Percentiles rank a stretch among this genome's conserved stretches.
These are phyloP conservation scores for Epicampocera succincta DNA, from an alignment of 2,888 invertebrate genomes.

Conservation along the genomic window DNA sequence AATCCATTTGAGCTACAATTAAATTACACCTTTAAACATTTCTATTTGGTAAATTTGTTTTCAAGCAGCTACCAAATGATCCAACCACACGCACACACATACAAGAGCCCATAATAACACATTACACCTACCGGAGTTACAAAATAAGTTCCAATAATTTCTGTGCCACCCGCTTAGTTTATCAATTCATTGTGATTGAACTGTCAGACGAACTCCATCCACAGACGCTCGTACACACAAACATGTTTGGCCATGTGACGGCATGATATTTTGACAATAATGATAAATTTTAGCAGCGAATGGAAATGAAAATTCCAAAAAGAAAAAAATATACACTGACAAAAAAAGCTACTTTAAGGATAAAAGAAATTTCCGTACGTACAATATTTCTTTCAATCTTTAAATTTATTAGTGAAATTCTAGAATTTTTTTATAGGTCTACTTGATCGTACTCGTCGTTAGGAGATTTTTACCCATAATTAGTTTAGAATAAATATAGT, in stretches of 20 bases:
- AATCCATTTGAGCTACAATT: background rate
- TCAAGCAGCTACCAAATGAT: background rate
- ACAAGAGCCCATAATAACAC: conserved; percentile 5
- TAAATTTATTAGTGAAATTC: too few species aligned
- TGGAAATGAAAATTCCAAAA: conserved; percentile 12
- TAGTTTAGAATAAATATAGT: too few species aligned
- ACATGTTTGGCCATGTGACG: conserved; percentile 10
- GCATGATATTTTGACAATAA: conserved; percentile 65
- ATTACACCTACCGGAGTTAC: conserved; percentile 7
- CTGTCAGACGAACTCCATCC: conserved; percentile 15
- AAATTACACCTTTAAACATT: conserved; percentile 46
- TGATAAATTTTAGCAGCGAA: conserved; percentile 43
- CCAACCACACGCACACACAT: conserved; percentile 12
- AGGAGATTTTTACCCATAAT: too few species aligned
- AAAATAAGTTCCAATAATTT: conserved; percentile 52
- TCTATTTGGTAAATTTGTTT: background rate
- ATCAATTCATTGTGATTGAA: conserved; percentile 33
- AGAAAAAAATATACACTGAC: conserved; percentile 12
- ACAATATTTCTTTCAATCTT: too few species aligned
- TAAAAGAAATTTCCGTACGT: too few species aligned
- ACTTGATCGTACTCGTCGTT: too few species aligned
- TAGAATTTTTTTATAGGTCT: too few species aligned
- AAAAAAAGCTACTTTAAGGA: background rate
- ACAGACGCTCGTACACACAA: background rate
- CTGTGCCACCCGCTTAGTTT: conserved; percentile 53